Evolutionary conservation across 1,140 invertebrate species (phyloP).

Genomic region (Coenobita brevimanus): DNA sequence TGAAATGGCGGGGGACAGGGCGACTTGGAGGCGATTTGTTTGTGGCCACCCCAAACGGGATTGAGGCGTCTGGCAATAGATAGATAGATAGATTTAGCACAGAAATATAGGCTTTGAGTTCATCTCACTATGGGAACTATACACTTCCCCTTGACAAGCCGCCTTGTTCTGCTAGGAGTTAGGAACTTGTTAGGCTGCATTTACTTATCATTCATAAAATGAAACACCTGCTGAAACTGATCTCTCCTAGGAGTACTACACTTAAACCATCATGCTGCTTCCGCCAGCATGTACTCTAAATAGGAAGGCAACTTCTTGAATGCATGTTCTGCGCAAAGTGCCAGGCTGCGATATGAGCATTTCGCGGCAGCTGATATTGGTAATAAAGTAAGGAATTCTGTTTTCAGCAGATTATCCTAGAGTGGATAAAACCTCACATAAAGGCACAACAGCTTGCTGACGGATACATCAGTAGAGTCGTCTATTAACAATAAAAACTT

Average conservation of each 20-base stretch:
- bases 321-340: constrained; percentile 57
- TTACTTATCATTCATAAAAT: constrained; percentile 46
- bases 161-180: constrained; percentile 53
- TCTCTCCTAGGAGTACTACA: constrained; percentile 40
- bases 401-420: not conserved
- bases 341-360: constrained; percentile 38
- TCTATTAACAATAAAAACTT: constrained; percentile 48
- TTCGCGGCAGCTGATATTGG: constrained; percentile 21
- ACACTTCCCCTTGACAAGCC: constrained; percentile 60
- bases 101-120: no score
- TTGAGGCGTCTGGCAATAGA: no score
- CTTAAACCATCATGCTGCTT: constrained; percentile 54
- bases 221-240: constrained; percentile 41
- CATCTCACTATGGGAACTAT: constrained; percentile 1
- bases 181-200: constrained; percentile 54
- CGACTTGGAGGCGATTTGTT: no score
- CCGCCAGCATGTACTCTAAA: constrained; percentile 36
- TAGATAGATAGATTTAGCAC: no score
- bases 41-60: no score
- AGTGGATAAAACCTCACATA: constrained; percentile 40
- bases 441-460: constrained; percentile 33
- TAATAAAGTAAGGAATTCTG: constrained; percentile 34
- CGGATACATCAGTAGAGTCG: constrained; percentile 47
- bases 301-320: constrained; percentile 54
- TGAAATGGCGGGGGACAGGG: no score